phyloP scores from a whole-genome alignment of 2,888 invertebrate genomes.

The Poecilobothrus nobilitatus region DNA sequence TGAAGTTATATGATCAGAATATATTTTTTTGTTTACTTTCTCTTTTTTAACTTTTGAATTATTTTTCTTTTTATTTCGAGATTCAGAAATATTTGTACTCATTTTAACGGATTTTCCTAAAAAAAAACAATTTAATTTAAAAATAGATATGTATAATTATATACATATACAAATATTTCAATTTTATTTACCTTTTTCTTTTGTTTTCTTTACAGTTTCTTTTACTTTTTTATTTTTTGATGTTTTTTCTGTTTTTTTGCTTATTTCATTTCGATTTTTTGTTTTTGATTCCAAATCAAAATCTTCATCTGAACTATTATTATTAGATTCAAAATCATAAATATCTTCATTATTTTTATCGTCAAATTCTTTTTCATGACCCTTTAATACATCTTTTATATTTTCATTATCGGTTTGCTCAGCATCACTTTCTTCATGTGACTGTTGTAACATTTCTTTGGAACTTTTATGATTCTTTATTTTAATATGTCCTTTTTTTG shows the following conservation, averaged over 20 bases:
- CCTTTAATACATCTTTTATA: conserved; percentile 28
- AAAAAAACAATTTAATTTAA: no score
- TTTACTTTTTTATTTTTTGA: not conserved
- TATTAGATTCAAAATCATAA: not conserved
- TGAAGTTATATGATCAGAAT: not conserved
- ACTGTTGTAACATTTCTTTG: conserved; percentile 4
- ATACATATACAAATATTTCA: no score
- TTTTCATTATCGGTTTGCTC: conserved; percentile 21
- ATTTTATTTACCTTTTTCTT: not conserved
- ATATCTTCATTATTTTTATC: not conserved
- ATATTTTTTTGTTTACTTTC: not conserved
- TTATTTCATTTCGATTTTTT: conserved; percentile 2
- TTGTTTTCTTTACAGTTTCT: not conserved
- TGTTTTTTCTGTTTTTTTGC: not conserved
- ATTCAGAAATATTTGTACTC: not conserved
- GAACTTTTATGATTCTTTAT: conserved; percentile 22
- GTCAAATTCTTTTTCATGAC: conserved; percentile 20
- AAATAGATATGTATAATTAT: no score
- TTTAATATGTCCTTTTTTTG: conserved; percentile 16
- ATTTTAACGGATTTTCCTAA: not conserved
- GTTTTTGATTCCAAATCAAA: conserved; percentile 7
- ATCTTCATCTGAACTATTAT: not conserved
- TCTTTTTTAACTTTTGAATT: conserved; percentile 7
- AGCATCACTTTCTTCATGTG: conserved; percentile 15
- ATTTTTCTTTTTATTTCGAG: conserved; percentile 8